A percentile compares a stretch with the other conserved stretches of the same genome.
phyloP scores from a whole-genome alignment of 2,797 vertebrate genomes.

The Myiotriccus ornatus region DNA sequence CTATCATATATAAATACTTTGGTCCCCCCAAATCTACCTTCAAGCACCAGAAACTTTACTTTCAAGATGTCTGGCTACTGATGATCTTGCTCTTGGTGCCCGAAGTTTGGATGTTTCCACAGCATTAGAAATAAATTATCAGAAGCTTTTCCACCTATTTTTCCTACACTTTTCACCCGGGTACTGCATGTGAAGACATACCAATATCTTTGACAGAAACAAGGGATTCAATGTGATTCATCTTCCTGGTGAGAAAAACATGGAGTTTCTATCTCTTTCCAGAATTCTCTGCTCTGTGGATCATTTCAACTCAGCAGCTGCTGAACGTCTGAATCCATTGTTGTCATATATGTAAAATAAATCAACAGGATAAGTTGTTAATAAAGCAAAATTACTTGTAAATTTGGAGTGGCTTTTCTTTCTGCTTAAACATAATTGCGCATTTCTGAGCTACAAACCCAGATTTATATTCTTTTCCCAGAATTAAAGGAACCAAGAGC shows the following conservation, averaged over 20 bases:
- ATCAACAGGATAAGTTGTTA: background rate
- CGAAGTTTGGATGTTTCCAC: background rate
- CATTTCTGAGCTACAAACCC: background rate
- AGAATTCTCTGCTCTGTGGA: background rate
- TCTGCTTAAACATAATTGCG: background rate
- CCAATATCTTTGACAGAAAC: background rate
- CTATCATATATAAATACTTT: background rate
- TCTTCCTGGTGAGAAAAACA: background rate
- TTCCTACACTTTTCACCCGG: background rate
- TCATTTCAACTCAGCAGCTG: background rate
- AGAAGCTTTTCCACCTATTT: background rate
- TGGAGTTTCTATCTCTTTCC: background rate
- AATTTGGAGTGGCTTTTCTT: fast-evolving
- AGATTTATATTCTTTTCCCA: background rate
- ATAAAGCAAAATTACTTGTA: background rate
- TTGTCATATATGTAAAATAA: background rate
- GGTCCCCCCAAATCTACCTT: background rate
- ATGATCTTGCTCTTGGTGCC: background rate
- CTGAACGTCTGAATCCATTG: background rate
- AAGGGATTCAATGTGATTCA: background rate
- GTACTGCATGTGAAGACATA: background rate
- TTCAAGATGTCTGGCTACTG: background rate
- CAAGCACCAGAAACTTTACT: background rate
- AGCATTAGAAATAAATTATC: background rate
- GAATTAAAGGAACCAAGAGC: background rate